Percentiles rank a stretch among this genome's conserved stretches.
Evolutionary conservation across 2,797 vertebrate species (phyloP).

Genomic region (Enteromius paludinosus): DNA sequence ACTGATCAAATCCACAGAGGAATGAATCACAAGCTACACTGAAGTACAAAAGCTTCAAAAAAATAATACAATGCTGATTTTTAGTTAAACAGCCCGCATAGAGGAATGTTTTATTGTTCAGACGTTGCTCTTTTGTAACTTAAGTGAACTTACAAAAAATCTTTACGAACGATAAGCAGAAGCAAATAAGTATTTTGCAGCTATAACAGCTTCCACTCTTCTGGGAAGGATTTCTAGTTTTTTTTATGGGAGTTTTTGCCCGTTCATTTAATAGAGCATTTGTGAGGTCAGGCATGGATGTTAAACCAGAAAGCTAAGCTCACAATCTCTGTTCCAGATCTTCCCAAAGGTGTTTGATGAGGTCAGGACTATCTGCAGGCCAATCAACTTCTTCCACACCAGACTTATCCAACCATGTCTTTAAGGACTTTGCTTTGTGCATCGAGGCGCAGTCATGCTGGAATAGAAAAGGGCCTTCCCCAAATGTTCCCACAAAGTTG

Average conservation of each 20-base stretch:
- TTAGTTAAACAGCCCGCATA: background rate
- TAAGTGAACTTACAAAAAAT: background rate
- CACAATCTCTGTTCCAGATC: background rate
- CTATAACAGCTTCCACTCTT: background rate
- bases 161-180: background rate
- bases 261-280: background rate
- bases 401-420: background rate
- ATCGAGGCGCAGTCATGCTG: background rate
- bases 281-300: background rate
- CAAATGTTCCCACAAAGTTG: background rate
- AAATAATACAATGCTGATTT: background rate
- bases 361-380: background rate
- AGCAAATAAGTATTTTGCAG: background rate
- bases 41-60: background rate
- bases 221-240: background rate
- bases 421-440: background rate
- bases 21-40: constrained; percentile 4
- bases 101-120: background rate
- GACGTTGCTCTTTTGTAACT: background rate
- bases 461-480: background rate
- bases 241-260: background rate
- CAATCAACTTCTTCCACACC: background rate
- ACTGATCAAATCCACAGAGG: constrained; percentile 19
- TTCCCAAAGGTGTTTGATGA: background rate
- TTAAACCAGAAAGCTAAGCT: background rate